These are phyloP conservation scores for Gymnorhina tibicen DNA, from an alignment of 2,113 vertebrate species.

Conservation along the genomic window DNA sequence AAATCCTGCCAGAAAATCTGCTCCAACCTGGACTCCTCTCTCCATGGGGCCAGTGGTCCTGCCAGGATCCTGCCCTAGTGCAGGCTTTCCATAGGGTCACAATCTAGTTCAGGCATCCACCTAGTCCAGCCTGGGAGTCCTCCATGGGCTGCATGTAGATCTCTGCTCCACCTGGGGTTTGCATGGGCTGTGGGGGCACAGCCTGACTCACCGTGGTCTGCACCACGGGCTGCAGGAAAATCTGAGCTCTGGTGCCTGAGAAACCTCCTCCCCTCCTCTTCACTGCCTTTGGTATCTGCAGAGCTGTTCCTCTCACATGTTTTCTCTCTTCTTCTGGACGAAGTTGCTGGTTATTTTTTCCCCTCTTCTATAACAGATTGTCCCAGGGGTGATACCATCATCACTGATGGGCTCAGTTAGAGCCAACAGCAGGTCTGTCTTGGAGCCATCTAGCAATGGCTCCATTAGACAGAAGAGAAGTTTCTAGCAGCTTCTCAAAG, in stretches of 20 bases:
- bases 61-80: background rate
- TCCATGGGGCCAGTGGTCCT: background rate
- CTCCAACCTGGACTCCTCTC: accelerated
- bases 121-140: background rate
- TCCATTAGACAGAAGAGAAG: background rate
- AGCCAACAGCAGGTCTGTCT: background rate
- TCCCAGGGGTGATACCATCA: accelerated
- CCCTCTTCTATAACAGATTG: background rate
- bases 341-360: background rate
- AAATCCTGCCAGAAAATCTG: background rate
- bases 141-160: background rate
- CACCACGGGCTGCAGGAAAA: no score
- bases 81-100: background rate
- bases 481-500: background rate
- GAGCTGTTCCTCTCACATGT: background rate
- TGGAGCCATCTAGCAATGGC: background rate
- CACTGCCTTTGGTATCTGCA: background rate
- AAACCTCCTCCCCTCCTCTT: background rate
- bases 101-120: background rate
- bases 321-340: background rate
- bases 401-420: background rate
- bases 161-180: background rate
- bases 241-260: background rate
- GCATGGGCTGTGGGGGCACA: background rate
- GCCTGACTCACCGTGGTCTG: background rate